Evolutionary conservation across 2,888 invertebrate species (phyloP).

Genomic region (Aquatica leii): DNA sequence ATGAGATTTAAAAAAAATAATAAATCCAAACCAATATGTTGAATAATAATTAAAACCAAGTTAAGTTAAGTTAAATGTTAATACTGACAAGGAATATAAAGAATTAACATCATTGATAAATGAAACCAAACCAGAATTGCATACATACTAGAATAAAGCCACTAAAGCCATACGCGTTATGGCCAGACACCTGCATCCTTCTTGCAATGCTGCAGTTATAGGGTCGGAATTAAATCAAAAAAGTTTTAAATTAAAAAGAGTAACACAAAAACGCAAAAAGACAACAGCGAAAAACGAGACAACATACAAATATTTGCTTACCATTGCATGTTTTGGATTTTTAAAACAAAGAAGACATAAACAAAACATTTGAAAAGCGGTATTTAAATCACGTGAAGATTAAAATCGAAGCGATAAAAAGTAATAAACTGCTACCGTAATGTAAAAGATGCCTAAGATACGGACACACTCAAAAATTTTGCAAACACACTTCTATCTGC

Average conservation of each 20-base stretch:
- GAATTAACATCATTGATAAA: slow-evolving; percentile 7
- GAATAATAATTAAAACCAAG: neutral
- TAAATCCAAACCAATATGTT: neutral
- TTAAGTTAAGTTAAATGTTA: too few species aligned
- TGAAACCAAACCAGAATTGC: slow-evolving; percentile 4
- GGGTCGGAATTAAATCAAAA: slow-evolving; percentile 6
- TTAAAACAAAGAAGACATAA: neutral
- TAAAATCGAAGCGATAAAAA: neutral
- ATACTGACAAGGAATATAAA: neutral
- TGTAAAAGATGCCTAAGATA: neutral
- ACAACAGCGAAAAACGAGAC: slow-evolving; percentile 4
- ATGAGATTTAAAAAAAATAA: neutral
- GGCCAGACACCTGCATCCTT: slow-evolving; percentile 8
- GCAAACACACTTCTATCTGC: slow-evolving; percentile 5
- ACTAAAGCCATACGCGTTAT: slow-evolving; percentile 13
- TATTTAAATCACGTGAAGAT: neutral
- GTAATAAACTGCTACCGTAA: neutral
- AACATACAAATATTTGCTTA: slow-evolving; percentile 10
- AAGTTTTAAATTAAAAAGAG: too few species aligned
- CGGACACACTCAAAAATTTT: neutral
- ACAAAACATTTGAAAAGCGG: neutral
- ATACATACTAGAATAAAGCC: slow-evolving; percentile 11
- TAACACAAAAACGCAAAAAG: slow-evolving; percentile 13
- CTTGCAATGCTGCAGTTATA: slow-evolving; percentile 7
- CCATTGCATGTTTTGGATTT: slow-evolving; percentile 13